These are phyloP conservation scores for Melitaea athalia DNA, from an alignment of 2,888 invertebrate species.

Conservation along the genomic window DNA sequence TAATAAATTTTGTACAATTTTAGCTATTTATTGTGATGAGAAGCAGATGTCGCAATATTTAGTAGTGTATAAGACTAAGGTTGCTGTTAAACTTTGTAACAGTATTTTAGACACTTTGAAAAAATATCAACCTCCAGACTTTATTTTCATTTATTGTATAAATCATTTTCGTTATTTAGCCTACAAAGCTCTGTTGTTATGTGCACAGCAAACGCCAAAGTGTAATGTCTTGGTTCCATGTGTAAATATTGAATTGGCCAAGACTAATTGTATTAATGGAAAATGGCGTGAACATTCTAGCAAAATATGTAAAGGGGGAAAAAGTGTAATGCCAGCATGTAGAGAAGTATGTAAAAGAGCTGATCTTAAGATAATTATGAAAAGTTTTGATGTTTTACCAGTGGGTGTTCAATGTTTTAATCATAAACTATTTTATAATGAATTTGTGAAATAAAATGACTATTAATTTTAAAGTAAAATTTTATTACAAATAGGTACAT, in stretches of 20 bases:
- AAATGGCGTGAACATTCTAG: slow-evolving; percentile 71
- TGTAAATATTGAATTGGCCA: slow-evolving; percentile 62
- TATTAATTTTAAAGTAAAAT: slow-evolving; percentile 4
- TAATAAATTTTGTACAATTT: slow-evolving; percentile 75
- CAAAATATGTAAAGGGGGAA: slow-evolving; percentile 59
- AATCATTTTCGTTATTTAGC: slow-evolving; percentile 75
- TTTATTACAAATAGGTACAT: slow-evolving; percentile 18
- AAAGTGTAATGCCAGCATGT: slow-evolving; percentile 48
- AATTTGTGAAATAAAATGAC: slow-evolving; percentile 28
- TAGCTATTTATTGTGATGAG: slow-evolving; percentile 62
- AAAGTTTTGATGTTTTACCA: slow-evolving; percentile 59
- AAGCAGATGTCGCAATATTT: slow-evolving; percentile 59
- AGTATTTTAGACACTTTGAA: slow-evolving; percentile 61
- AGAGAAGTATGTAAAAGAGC: slow-evolving; percentile 63
- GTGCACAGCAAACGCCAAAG: slow-evolving; percentile 65
- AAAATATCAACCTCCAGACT: slow-evolving; percentile 55
- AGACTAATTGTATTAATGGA: slow-evolving; percentile 71
- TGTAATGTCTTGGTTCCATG: slow-evolving; percentile 61
- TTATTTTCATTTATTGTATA: slow-evolving; percentile 67
- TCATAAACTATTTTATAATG: slow-evolving; percentile 48
- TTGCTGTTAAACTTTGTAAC: slow-evolving; percentile 70
- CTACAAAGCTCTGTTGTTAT: slow-evolving; percentile 68
- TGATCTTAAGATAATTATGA: slow-evolving; percentile 62
- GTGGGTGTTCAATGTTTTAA: slow-evolving; percentile 64
- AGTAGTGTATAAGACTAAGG: slow-evolving; percentile 64